Base-by-base conservation (phyloP, 2,797 vertebrate species). In the Chaunax sp. region DNA sequence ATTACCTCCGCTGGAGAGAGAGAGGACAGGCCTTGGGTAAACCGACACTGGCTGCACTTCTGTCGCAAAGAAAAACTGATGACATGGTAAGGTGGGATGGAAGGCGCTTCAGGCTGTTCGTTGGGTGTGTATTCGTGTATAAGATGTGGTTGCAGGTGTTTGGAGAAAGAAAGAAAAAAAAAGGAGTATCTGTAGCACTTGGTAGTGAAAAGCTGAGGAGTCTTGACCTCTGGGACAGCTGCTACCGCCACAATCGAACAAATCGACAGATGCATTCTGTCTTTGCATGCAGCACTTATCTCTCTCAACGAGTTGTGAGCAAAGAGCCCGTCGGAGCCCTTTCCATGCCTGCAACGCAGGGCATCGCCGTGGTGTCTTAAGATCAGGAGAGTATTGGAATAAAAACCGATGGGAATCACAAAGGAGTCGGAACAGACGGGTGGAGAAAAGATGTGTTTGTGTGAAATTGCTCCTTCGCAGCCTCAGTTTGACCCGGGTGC, bases 31-130 rank as follows among this genome's bases (percentile, higher is more conserved):
- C 70, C 55, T 51, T 40, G 38, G 37, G 68, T 74, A 84, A 86
- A 66, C 60, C 23, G 69, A 87, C 76, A 80, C 67, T 58, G 38
- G 46, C 71, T 64, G 37, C 71, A 80, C 81, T 73, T 82, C 52
- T 59, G n/a, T 76, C 19, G 5, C 64, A 75, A 68, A 78, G 52
- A 46, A 81, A 82, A 89, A 88, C 71, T 89, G 87, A 83, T 73
- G 68, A 23, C 61, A 55, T 25, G 66, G 76, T 73, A 67, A 73
- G 72, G 75, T 77, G 64, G 80, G 40, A 14, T 81, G 54, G 25
- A 72, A 60, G 72, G 51, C 44, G 65, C 65, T 88, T 59, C 15
- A 65, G 63, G 22, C n/a, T 65, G 62, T 55, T 73, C n/a, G 35
- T 14, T 40, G 49, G 52, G 30, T 25, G 18, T 59, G 49, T 45